A percentile compares a stretch with the other conserved stretches of the same genome.
phyloP scores from a whole-genome alignment of 2,888 invertebrate genomes.

The Elysia crispata region DNA sequence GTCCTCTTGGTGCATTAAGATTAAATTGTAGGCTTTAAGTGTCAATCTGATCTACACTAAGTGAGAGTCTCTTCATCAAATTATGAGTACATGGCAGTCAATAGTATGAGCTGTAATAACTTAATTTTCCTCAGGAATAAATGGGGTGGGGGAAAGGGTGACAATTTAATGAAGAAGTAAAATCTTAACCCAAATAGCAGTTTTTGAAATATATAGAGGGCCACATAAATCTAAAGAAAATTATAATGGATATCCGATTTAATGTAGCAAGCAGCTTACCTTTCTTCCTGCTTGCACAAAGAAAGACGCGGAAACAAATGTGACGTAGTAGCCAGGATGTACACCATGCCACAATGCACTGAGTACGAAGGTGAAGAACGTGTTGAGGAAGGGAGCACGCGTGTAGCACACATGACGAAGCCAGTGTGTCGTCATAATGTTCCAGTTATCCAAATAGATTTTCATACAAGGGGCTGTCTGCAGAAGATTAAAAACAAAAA shows the following conservation, averaged over 20 bases:
- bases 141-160: no score
- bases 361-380: conserved; percentile 76
- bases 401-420: conserved; percentile 93
- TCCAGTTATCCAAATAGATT: conserved; percentile 93
- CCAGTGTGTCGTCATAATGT: conserved; percentile 96
- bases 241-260: not conserved
- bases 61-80: no score
- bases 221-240: no score
- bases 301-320: conserved; percentile 93
- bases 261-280: conserved; percentile 79
- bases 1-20: no score
- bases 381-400: conserved; percentile 85
- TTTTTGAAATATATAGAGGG: no score
- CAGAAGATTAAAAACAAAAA: conserved; percentile 18
- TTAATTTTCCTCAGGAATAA: no score
- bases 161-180: no score
- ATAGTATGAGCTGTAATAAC: no score
- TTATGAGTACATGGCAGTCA: no score
- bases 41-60: no score
- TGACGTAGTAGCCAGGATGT: conserved; percentile 87
- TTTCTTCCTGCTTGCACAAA: conserved; percentile 91
- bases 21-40: no score
- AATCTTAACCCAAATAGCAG: no score
- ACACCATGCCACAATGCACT: conserved; percentile 91
- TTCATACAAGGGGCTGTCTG: conserved; percentile 89